Conservation (phyloP, 1,140 invertebrate species). For the Marisa cornuarietis region DNA sequence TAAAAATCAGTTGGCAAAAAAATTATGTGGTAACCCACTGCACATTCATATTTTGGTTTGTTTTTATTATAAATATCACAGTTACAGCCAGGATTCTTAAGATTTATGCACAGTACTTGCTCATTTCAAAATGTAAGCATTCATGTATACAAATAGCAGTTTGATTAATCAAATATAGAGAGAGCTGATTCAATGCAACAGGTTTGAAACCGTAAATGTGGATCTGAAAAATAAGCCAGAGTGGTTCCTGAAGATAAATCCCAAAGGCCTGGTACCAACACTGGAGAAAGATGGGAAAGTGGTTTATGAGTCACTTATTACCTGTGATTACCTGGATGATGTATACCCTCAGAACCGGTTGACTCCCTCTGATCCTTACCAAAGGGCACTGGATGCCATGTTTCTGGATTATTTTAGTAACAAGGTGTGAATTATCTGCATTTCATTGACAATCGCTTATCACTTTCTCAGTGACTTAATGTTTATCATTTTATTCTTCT, state of each 20-base stretch:
- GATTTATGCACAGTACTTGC: too few species aligned
- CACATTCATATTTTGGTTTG: too few species aligned
- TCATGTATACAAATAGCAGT: too few species aligned
- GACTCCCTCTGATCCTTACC: slow-evolving; percentile 77
- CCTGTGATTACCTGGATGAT: slow-evolving; percentile 85
- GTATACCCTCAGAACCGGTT: slow-evolving; percentile 77
- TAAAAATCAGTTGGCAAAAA: too few species aligned
- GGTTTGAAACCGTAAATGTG: slow-evolving; percentile 86
- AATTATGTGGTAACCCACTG: too few species aligned
- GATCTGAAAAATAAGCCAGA: slow-evolving; percentile 85
- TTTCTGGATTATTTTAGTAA: slow-evolving; percentile 72
- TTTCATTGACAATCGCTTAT: too few species aligned
- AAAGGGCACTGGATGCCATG: slow-evolving; percentile 82
- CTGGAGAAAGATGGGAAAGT: slow-evolving; percentile 77
- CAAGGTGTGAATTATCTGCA: background rate
- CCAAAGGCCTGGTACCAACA: slow-evolving; percentile 82
- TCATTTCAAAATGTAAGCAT: too few species aligned
- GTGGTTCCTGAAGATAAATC: slow-evolving; percentile 79
- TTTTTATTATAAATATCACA: too few species aligned
- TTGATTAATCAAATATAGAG: too few species aligned
- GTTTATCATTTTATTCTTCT: too few species aligned
- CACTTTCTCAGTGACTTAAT: too few species aligned
- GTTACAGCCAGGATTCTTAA: too few species aligned
- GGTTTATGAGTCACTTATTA: slow-evolving; percentile 51
- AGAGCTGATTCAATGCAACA: slow-evolving; percentile 55